Percentiles rank a stretch among this genome's conserved stretches.
phyloP scores from a whole-genome alignment of 2,113 vertebrate genomes.

The Cyprinus carpio region DNA sequence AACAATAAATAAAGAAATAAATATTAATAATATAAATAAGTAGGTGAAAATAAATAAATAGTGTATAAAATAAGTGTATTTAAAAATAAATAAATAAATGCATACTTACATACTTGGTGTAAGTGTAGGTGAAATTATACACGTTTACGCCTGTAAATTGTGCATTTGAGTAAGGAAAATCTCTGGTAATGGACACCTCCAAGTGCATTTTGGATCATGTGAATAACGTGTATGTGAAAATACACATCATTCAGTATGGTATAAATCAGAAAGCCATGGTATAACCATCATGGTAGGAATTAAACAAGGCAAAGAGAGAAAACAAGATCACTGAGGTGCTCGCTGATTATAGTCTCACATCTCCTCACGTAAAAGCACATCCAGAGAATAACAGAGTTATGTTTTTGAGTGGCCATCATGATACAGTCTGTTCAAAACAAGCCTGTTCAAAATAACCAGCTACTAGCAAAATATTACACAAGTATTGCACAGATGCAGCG shows the following conservation, averaged over 20 bases:
- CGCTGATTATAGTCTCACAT: not conserved
- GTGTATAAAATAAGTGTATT: not conserved
- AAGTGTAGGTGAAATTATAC: not conserved
- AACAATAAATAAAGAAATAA: not conserved
- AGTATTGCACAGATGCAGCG: not conserved
- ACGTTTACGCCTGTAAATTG: not conserved
- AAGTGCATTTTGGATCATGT: not conserved
- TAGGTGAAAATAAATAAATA: too few relatives aligned
- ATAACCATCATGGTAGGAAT: not conserved
- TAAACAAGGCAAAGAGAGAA: not conserved
- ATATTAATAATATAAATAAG: too few relatives aligned
- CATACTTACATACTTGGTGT: too few relatives aligned
- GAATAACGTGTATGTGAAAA: not conserved
- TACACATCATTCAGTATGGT: not conserved
- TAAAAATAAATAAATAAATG: not conserved
- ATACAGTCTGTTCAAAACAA: not conserved
- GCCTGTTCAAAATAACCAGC: not conserved
- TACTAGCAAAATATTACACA: not conserved
- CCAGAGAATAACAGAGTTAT: not conserved
- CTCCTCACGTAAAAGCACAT: not conserved
- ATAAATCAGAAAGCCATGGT: not conserved
- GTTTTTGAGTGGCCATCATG: not conserved
- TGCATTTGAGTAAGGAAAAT: not conserved
- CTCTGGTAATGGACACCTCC: not conserved
- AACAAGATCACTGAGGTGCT: not conserved